Conservation (phyloP, 2,888 invertebrate species). For the Drosophila kanekoi region DNA sequence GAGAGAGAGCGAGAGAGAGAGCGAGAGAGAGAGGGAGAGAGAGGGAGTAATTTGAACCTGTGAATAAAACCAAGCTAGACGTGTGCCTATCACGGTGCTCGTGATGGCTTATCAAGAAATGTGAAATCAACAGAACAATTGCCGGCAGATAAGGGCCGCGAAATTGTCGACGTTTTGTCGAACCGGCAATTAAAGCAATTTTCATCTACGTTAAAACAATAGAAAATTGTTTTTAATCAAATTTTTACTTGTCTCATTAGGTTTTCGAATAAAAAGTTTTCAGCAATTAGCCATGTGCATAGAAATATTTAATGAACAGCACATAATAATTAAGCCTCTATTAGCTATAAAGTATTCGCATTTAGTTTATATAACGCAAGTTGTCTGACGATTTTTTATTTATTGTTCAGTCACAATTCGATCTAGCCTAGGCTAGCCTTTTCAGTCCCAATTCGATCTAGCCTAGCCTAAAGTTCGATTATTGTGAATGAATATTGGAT, state of each 20-base stretch:
- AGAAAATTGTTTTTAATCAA: background rate
- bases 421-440: no score
- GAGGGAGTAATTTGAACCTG: no score
- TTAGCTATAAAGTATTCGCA: background rate
- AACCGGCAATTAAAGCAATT: constrained; percentile 54
- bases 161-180: constrained; percentile 51
- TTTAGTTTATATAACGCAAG: constrained; percentile 27
- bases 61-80: constrained; percentile 1
- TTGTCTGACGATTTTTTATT: constrained; percentile 12
- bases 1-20: constrained; percentile 22
- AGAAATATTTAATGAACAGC: constrained; percentile 36
- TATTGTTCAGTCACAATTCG: background rate
- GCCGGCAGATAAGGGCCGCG: constrained; percentile 49
- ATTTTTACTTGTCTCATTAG: constrained; percentile 14
- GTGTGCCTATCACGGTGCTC: constrained; percentile 29
- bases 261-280: constrained; percentile 13
- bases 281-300: constrained; percentile 22
- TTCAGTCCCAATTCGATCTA: background rate
- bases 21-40: constrained; percentile 20
- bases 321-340: constrained; percentile 37
- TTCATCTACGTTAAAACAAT: constrained; percentile 26
- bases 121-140: constrained; percentile 52
- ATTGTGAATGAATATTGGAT: constrained; percentile 30
- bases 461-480: constrained; percentile 34
- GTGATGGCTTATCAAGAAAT: constrained; percentile 55